Evolutionary conservation across 2,113 vertebrate genomes (phyloP), one percentile per base, ranked within the genome.

Genomic region (Helogale parvula): DNA sequence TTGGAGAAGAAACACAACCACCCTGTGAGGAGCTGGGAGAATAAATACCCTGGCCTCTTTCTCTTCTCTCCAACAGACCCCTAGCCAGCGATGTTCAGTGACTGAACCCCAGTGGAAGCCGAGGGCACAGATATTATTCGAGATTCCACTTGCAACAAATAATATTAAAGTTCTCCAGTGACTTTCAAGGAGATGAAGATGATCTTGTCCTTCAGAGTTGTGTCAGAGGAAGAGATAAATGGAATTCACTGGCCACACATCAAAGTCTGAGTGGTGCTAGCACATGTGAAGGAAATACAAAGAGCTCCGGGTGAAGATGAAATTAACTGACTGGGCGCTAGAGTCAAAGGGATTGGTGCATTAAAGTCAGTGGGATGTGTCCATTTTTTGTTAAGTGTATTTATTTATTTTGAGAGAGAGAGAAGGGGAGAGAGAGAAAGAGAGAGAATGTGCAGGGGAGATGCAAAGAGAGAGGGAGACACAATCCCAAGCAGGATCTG

Each of bases 31-130:
- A 76, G 6, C 50, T 12, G 5, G 52, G 52, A 66, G 15, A 0
- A 25, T 10, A 31, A 76, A 31, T 7, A 2, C 10, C 52, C 27
- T 41, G 4, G 15, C 14, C 0, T 3, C 29, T 69, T 15, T 38
- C 41, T 54, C 52, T 27, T 17, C 31, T 17, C 17, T 5, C 31
- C 4, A 27, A 7, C 29, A 68, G 16, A 23, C 1, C 27, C 52
- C 27, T n/a, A 13, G 8, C n/a, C 0, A 6, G 3, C 21, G 10
- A 31, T 0, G 5, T 38, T 17, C 38, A 35, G 1, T 29, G n/a
- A 29, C 45, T 23, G 8, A 47, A 45, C 9, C 21, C 19, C 27
- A 31, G 0, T 14, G 27, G 47, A 66, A 81, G 65, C 47, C 65
- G 74, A 57, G 7, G 19, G 7, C 35, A 19, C 10, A 29, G 27